Evolutionary conservation across 2,113 vertebrate species (phyloP), one percentile per base, ranked within the genome.

Genomic region (Tetraodon nigroviridis): DNA sequence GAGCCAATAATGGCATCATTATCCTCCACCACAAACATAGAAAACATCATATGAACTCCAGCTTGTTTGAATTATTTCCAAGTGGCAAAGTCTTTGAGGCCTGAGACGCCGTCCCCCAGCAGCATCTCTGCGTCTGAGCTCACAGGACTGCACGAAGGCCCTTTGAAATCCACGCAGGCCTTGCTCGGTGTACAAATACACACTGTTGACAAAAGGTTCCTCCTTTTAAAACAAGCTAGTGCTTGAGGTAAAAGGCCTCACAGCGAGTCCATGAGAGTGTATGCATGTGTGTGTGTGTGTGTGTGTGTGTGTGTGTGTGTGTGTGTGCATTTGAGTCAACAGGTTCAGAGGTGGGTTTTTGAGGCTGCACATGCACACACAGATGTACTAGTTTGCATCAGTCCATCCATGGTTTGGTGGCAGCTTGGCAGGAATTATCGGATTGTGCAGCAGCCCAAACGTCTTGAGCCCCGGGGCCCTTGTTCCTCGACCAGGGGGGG

Each of bases 61-160:
- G 55, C 61, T 64, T 63, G 54, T 78, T 83, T 83, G 78, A 78
- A 73, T 74, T 69, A 71, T 71, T 68, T 75, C 64, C 49, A 32
- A 73, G 62, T 44, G 17, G 63, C 48, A 54, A 66, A 71, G 64
- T 18, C 75, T 78, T 61, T 74, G 69, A 78, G 78, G 51, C 58
- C 68, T 19, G 63, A 66, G 64, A 74, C 0, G 51, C 40, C 55
- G 72, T 41, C 54, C 59, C 29, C 44, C n/a, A 4, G 62, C 65
- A 53, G 20, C 59, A 45, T 32, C 18, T 7, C 32, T 22, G 58
- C 61, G 51, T 12, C 16, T 54, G 51, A 62, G 51, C 11, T 22
- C 53, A 45, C 58, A 61, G 58, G 60, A 56, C 67, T 2, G 16
- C 41, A 37, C 12, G 4, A 16, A 2, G 57, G 17, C 22, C 1